Conservation (phyloP, 2,888 invertebrate species). For the Shargacucullia verbasci region DNA sequence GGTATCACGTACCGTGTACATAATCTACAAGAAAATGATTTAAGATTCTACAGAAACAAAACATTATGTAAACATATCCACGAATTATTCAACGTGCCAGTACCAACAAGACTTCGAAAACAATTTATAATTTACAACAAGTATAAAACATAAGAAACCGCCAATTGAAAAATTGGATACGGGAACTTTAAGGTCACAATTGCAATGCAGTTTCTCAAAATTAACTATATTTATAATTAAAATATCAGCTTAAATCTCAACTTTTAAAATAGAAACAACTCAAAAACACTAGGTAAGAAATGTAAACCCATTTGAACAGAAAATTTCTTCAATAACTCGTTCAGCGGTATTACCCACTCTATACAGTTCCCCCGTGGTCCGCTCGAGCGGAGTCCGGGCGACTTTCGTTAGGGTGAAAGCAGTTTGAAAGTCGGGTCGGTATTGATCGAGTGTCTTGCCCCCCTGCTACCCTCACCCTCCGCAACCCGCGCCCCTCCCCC, state of each 20-base stretch:
- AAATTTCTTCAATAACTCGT: neutral
- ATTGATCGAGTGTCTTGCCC: conserved; percentile 88
- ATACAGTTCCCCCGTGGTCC: conserved; percentile 64
- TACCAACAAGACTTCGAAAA: neutral
- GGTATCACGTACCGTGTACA: conserved; percentile 2
- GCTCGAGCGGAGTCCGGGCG: conserved; percentile 83
- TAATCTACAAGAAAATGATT: neutral
- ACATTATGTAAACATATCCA: neutral
- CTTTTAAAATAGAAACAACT: too few species aligned
- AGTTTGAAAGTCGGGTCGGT: conserved; percentile 89
- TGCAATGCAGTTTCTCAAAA: too few species aligned
- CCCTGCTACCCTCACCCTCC: conserved; percentile 64
- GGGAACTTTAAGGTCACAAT: too few species aligned
- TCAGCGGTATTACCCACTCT: conserved; percentile 68
- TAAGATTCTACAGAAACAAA: neutral
- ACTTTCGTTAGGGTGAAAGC: conserved; percentile 89
- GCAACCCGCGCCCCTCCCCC: conserved; percentile 61
- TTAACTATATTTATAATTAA: too few species aligned
- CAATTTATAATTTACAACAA: too few species aligned
- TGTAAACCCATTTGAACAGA: too few species aligned
- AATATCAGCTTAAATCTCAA: too few species aligned
- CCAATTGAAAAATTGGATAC: too few species aligned
- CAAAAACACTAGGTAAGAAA: too few species aligned
- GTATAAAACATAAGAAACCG: neutral
- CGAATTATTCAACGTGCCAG: too few species aligned